Conservation (phyloP, 2,888 invertebrate species). For the Tuta absoluta region DNA sequence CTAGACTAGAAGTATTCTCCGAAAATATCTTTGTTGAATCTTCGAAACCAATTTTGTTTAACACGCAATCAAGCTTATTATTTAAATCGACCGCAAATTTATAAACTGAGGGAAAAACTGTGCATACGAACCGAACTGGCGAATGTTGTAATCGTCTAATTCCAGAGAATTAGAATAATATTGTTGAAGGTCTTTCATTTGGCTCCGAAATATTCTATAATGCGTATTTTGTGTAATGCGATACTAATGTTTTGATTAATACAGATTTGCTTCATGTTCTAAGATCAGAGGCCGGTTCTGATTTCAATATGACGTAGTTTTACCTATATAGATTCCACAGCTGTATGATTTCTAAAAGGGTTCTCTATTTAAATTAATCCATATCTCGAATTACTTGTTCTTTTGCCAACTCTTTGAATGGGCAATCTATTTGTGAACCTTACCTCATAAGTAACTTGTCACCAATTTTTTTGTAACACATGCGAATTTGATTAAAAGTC, state of each 20-base stretch:
- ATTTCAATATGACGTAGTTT: constrained; percentile 19
- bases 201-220: constrained; percentile 43
- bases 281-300: constrained; percentile 23
- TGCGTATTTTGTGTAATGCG: constrained; percentile 46
- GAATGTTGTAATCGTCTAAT: constrained; percentile 71
- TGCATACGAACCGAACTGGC: constrained; percentile 59
- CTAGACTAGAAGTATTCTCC: constrained; percentile 2
- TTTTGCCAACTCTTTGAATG: constrained; percentile 2
- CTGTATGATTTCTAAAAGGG: constrained; percentile 11
- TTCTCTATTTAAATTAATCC: not conserved
- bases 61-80: constrained; percentile 55
- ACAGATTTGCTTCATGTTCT: constrained; percentile 38
- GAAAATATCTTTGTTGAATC: constrained; percentile 21
- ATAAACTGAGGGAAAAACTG: constrained; percentile 63
- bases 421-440: not conserved
- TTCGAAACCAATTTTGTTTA: constrained; percentile 45
- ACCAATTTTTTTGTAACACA: constrained; percentile 16
- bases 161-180: constrained; percentile 68
- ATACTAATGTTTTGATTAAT: constrained; percentile 45
- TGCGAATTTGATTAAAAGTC: constrained; percentile 30
- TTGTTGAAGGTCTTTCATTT: constrained; percentile 35
- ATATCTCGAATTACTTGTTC: constrained; percentile 2
- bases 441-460: constrained; percentile 6
- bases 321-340: constrained; percentile 13
- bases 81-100: constrained; percentile 55